Base-by-base conservation (phyloP, 2,797 vertebrate genomes). In the Acanthornis magna region DNA sequence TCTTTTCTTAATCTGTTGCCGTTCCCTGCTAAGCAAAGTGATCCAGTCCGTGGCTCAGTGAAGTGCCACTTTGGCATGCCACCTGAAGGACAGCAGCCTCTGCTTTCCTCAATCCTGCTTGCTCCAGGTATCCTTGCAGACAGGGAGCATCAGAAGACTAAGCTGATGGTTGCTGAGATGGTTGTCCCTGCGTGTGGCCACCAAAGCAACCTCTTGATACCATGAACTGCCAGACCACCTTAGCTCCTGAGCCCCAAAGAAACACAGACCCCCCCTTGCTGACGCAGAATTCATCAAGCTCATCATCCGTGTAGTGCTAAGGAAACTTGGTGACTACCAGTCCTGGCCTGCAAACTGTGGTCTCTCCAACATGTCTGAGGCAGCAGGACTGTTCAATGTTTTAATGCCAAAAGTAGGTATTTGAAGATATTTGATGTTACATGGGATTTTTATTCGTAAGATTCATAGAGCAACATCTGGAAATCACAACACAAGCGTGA, bases 301-400 rank as follows among this genome's bases (percentile, higher is more conserved):
- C 25, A 57, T 88, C 0, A 0, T 47, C 54, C 36, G 27, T 73
- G 15, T 68, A 42, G 16, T 0, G 0, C 29, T 51, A 73, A 53
- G 18, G 32, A 45, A 27, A 38, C 11, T 73, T 88, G 13, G 26
- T 5, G 0, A 7, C 13, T 85, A 25, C n/a, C 60, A 54, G 38
- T 61, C 21, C 75, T 73, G 29, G 25, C 45, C 48, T 61, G 13
- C 6, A 68, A 71, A n/a, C 63, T 85, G 7, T 43, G 18, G 6
- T 61, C 42, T 81, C 11, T 42, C 45, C 11, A 32, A 16, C 16
- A 21, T 15, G 18, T 68, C 74, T 75, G 55, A 91, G 43, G 12
- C 32, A 79, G 43, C 40, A 51, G 19, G 13, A 58, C 5, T 45
- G 22, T 73, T 79, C 70, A 50, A 10, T 62, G 21, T 47, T 91